These are phyloP conservation scores for Syngnathus acus DNA, from an alignment of 2,797 vertebrate genomes.

Conservation along the genomic window DNA sequence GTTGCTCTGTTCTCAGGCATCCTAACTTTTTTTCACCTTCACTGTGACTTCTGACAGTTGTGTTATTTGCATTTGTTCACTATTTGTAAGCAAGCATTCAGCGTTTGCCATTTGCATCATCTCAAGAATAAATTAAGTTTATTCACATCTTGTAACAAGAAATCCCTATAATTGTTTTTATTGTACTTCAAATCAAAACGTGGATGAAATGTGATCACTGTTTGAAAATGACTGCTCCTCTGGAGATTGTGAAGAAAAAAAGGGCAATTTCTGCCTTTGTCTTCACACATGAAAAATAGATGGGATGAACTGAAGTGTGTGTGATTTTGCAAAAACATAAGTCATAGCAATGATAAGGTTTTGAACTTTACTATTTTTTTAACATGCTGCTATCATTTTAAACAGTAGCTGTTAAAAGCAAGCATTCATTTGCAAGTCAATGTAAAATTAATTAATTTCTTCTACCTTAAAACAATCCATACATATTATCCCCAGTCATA, in stretches of 20 bases:
- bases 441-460: neutral
- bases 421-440: neutral
- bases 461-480: no score
- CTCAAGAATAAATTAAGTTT: neutral
- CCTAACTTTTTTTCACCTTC: slow-evolving; percentile 32
- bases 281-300: neutral
- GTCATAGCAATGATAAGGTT: no score
- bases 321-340: neutral
- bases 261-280: neutral
- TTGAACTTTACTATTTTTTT: no score
- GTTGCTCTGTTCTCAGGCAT: slow-evolving; percentile 31
- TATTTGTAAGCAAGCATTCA: neutral
- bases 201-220: no score
- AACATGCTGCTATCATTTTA: neutral
- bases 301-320: neutral
- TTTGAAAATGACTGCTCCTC: no score
- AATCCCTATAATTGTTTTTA: neutral
- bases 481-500: neutral
- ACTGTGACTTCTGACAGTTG: slow-evolving; percentile 9
- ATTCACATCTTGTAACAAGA: neutral
- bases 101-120: neutral
- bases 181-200: neutral
- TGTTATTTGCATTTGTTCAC: neutral
- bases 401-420: neutral
- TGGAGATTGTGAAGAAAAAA: neutral